phyloP scores from a whole-genome alignment of 2,888 invertebrate species.

The Omphaloscelis lunosa region DNA sequence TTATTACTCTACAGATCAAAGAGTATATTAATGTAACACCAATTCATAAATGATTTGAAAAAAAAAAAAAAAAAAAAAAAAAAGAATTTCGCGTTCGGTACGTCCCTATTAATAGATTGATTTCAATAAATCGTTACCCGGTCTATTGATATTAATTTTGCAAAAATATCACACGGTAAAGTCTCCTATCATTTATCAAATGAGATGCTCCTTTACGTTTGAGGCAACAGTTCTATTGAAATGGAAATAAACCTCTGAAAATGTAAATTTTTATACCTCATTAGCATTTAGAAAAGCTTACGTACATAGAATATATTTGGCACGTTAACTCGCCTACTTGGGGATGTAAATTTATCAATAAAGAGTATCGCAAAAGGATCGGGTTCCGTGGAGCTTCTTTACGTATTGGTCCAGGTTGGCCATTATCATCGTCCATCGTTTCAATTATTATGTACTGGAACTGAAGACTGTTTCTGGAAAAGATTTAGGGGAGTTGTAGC shows the following conservation, averaged over 20 bases:
- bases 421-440: neutral
- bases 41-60: neutral
- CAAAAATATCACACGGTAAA: neutral
- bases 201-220: conserved; percentile 19
- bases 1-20: neutral
- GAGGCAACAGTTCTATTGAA: conserved; percentile 19
- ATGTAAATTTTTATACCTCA: conserved; percentile 62
- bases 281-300: conserved; percentile 66
- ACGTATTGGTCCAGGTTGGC: neutral
- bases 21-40: no score
- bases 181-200: conserved; percentile 14
- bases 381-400: conserved; percentile 11
- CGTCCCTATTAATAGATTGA: neutral
- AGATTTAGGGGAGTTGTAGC: no score
- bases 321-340: conserved; percentile 37
- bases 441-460: neutral
- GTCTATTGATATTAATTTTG: neutral
- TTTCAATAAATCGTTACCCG: neutral
- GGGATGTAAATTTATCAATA: conserved; percentile 52
- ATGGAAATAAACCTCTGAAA: conserved; percentile 58
- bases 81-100: neutral
- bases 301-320: conserved; percentile 52
- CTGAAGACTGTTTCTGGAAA: neutral
- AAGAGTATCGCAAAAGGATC: conserved; percentile 26
- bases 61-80: neutral